Evolutionary conservation across 2,113 vertebrate species (phyloP), one percentile per base, ranked within the genome.

Genomic region (Jacana jacana): DNA sequence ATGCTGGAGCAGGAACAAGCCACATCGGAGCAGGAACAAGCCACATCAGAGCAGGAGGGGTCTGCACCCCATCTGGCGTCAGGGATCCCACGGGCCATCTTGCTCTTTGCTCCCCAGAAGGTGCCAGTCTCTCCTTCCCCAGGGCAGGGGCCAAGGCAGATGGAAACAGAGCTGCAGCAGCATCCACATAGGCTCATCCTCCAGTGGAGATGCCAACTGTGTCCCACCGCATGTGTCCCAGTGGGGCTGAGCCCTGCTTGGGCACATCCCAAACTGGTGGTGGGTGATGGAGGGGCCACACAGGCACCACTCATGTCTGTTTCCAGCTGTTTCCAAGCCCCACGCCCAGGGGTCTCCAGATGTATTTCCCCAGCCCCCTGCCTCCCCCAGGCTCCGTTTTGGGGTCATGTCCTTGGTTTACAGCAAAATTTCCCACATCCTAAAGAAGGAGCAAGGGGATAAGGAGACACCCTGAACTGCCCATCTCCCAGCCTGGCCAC

Each of bases 221-320:
- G 63, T 40, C 63, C 77, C 87, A n/a, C 0, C 1, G 35, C 1
- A 57, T 1, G 51, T 8, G 63, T n/a, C 68, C 68, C 2, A 0
- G 8, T 4, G 30, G 61, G 65, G 69, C 90, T 48, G 85, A 86
- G 64, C 85, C 58, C 78, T 23, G 69, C 58, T 14, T 25, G 49
- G 46, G 40, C 31, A 25, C 63, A 15, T 39, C 66, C 78, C 7
- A 7, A 44, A 39, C 55, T 0, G 15, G 46, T 6, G n/a, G 40
- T 6, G 4, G 73, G 31, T 17, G 83, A 35, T 9, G 72, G 58
- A 73, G 84, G 30, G 42, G 44, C 39, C 49, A 1, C 3, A 9
- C 4, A 17, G 54, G 17, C 33, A 57, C 39, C 0, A 0, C 65
- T 61, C 2, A 2, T 1, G 22, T 11, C 1, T 31, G 40, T 61